phyloP scores from a whole-genome alignment of 2,888 invertebrate genomes.

The Ophion ellenae region DNA sequence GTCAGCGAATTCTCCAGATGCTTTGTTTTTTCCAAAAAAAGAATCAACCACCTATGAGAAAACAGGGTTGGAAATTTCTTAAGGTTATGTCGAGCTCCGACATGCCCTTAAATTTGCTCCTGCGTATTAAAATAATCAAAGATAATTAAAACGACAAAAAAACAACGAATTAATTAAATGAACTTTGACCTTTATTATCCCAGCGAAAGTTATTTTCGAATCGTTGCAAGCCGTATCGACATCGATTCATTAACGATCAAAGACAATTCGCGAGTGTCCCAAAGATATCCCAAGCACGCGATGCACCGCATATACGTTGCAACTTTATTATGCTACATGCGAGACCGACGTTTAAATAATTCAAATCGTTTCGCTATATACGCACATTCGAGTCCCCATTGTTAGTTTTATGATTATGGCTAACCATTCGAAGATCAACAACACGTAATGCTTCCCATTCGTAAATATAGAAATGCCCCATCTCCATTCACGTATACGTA shows the following conservation, averaged over 20 bases:
- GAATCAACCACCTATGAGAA: too few species aligned
- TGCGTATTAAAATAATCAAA: too few species aligned
- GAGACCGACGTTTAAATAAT: conserved; percentile 70
- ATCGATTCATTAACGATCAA: conserved; percentile 22
- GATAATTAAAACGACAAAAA: too few species aligned
- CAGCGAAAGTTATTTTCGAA: too few species aligned
- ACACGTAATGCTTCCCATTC: conserved; percentile 55
- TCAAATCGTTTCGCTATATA: conserved; percentile 75
- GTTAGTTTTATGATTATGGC: conserved; percentile 75
- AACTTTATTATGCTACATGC: conserved; percentile 71
- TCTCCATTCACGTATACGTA: conserved; percentile 27
- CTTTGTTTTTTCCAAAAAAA: too few species aligned
- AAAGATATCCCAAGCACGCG: not conserved
- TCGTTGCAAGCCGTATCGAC: not conserved
- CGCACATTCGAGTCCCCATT: conserved; percentile 72
- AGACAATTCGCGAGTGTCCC: not conserved
- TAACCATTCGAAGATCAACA: conserved; percentile 60
- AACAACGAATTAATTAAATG: too few species aligned
- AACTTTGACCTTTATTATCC: too few species aligned
- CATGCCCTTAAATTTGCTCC: too few species aligned
- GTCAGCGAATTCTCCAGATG: too few species aligned
- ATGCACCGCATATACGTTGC: not conserved
- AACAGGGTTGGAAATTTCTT: too few species aligned
- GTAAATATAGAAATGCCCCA: conserved; percentile 35
- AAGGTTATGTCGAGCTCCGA: too few species aligned